Base-by-base conservation (phyloP, 35 echinoderm and acorn worm species). In the Lytechinus variegatus region DNA sequence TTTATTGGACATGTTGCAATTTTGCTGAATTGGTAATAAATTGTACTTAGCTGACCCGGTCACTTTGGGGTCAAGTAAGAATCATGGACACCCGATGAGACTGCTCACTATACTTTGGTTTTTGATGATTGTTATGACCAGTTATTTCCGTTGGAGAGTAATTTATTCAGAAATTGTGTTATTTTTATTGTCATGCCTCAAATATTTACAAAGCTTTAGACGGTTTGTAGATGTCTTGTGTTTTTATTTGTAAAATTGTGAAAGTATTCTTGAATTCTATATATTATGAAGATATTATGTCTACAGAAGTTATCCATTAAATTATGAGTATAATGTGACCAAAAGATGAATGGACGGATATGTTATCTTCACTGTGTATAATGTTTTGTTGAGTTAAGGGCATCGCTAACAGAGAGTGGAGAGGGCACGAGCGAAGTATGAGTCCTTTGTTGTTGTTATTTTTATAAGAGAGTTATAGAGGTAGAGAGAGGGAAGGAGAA, bases 291-390 rank as follows among this genome's bases (percentile, higher is more conserved):
- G 28, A 53, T 51, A 92, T 54, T 27, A 93, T 93, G 92, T 93
- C 92, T 93, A 93, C 52, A 93, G 92, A 93, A 93, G 92, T 93
- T 93, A 93, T 93, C 92, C 92, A 93, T 93, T 93, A 93, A 93
- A 93, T 93, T 93, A 93, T 93, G 55, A 93, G 92, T 93, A 93
- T 90, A 55, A 93, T 28, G 92, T 93, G 92, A 93, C 92, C 92
- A 93, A 93, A 93, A 54, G 52, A 79, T n/a, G 66, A 79, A 79
- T 19, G 19, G 12, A 79, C 12, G 4, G n/a, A 7, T n/a, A 24
- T 16, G 66, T 44, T 27, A 28, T 93, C 12, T 93, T 33, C 7
- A 4, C 52, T 90, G 3, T 5, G 28, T 90, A 52, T 9, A 33
- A 33, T 90, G 8, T 90, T 90, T 52, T 9, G 8, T 9, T 90